phyloP scores from a whole-genome alignment of 2,888 invertebrate genomes.

The Theristus sp. region DNA sequence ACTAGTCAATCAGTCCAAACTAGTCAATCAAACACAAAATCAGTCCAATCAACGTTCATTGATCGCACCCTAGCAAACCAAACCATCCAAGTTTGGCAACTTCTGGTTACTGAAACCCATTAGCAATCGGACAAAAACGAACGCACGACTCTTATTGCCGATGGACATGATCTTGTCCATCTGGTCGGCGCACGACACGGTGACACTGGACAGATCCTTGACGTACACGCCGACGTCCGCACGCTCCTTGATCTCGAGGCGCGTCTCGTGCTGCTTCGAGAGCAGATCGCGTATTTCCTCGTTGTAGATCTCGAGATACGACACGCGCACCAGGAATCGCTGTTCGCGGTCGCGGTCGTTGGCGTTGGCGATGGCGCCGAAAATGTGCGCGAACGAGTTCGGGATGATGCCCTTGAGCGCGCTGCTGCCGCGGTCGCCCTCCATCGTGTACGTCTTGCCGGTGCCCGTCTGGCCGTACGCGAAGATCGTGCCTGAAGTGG shows the following conservation, averaged over 20 bases:
- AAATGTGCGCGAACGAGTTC: conserved; percentile 95
- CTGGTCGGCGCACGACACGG: conserved; percentile 91
- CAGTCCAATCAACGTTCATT: no score
- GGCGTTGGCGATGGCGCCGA: conserved; percentile 94
- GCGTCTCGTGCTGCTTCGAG: conserved; percentile 57
- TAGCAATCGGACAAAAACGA: no score
- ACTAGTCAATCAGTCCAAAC: no score
- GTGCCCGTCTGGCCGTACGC: conserved; percentile 59
- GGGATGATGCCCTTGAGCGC: conserved; percentile 89
- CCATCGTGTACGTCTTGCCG: conserved; percentile 97
- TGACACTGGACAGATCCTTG: conserved; percentile 84
- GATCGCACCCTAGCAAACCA: no score
- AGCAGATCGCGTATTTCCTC: conserved; percentile 91
- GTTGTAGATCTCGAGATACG: conserved; percentile 96
- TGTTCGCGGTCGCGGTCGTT: no score
- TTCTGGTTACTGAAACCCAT: no score
- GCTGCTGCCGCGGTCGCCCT: conserved; percentile 64
- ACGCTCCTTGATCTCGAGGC: conserved; percentile 57
- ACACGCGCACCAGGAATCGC: conserved; percentile 87
- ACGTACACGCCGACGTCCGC: conserved; percentile 94
- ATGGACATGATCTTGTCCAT: conserved; percentile 81
- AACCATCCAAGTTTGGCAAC: no score
- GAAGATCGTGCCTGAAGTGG: conserved; percentile 40
- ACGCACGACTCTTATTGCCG: conserved; percentile 75
- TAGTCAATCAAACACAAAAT: no score